Percentiles rank a stretch among this genome's conserved stretches.
Evolutionary conservation across 2,113 vertebrate species (phyloP).

Genomic region (Pelodiscus sinensis): DNA sequence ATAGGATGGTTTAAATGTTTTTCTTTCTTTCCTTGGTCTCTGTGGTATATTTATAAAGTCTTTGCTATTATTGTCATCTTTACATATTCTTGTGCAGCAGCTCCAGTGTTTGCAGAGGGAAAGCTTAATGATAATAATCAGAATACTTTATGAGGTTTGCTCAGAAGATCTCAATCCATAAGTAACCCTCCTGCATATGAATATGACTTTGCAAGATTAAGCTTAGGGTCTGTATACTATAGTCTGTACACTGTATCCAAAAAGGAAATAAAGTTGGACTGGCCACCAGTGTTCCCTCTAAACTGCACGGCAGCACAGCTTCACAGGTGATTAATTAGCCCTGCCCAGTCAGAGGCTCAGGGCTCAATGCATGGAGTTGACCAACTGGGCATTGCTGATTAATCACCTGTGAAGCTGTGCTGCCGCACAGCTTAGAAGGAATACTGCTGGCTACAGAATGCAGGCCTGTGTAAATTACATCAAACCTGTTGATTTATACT

Average conservation of each 20-base stretch:
- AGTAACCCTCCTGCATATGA: constrained; percentile 1
- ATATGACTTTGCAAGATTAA: constrained; percentile 32
- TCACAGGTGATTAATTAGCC: no score
- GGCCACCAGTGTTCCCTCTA: no score
- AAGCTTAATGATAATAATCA: neutral
- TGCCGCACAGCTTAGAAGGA: no score
- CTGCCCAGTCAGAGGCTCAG: no score
- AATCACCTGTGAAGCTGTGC: no score
- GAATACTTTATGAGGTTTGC: neutral
- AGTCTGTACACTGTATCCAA: neutral
- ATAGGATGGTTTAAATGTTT: neutral
- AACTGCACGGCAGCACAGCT: no score
- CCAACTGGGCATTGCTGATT: no score
- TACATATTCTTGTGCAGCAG: neutral
- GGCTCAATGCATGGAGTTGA: no score
- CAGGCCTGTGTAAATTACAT: neutral
- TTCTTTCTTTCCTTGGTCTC: neutral
- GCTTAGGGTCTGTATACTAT: neutral
- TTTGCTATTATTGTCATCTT: neutral
- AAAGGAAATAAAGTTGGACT: constrained; percentile 7
- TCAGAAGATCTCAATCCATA: constrained; percentile 3
- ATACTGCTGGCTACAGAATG: neutral
- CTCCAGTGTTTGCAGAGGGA: neutral
- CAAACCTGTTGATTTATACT: neutral
- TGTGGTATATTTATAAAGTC: neutral